phyloP scores from a whole-genome alignment of 2,797 vertebrate species.

The Esox masquinongy region DNA sequence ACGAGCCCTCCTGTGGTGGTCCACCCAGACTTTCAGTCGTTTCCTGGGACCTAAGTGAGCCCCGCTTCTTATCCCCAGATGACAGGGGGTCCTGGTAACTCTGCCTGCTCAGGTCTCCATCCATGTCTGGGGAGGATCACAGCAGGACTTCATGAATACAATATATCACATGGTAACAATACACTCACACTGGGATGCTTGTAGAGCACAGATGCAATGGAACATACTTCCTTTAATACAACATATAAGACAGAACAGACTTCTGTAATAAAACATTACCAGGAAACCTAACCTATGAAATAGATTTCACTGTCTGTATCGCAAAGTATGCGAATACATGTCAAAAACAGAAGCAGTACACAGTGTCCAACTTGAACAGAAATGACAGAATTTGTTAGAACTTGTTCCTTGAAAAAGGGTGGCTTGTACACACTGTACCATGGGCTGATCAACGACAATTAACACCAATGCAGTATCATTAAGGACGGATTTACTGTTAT shows the following conservation, averaged over 20 bases:
- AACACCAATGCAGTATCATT: slow-evolving; percentile 52
- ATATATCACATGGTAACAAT: background rate
- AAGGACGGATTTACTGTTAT: slow-evolving; percentile 45
- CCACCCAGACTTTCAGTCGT: slow-evolving; percentile 34
- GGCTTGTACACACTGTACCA: slow-evolving; percentile 50
- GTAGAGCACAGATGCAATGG: background rate
- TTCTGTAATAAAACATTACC: background rate
- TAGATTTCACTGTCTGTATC: background rate
- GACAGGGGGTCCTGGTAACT: slow-evolving; percentile 73
- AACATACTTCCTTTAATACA: background rate
- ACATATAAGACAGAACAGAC: background rate
- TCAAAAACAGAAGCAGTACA: background rate
- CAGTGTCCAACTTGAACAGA: background rate
- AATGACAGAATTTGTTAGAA: slow-evolving; percentile 20
- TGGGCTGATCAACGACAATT: slow-evolving; percentile 52
- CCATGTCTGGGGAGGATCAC: slow-evolving; percentile 72
- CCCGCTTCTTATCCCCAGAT: slow-evolving; percentile 51
- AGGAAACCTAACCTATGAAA: background rate
- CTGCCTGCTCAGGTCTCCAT: slow-evolving; percentile 63
- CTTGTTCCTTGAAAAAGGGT: slow-evolving; percentile 39
- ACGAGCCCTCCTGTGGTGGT: slow-evolving; percentile 36
- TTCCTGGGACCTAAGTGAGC: slow-evolving; percentile 36
- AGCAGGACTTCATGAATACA: background rate
- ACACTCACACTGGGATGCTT: background rate
- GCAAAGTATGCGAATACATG: background rate